Evolutionary conservation across 2,888 invertebrate genomes (phyloP).

Genomic region (Pseudoips prasinana): DNA sequence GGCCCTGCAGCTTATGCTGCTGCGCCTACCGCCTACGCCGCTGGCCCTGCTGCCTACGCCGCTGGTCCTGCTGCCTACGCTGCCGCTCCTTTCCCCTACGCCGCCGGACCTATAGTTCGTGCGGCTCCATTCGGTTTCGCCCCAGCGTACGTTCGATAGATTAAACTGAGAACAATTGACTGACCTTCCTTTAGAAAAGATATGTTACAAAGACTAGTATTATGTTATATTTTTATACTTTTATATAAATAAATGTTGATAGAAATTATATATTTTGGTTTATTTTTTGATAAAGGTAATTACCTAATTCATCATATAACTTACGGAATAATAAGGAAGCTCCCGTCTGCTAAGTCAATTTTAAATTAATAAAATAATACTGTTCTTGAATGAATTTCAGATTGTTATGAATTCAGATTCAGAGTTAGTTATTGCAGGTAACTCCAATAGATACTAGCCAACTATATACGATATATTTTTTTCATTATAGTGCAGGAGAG

Average conservation of each 20-base stretch:
- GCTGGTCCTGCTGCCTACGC: constrained; percentile 6
- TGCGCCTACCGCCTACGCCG: constrained; percentile 30
- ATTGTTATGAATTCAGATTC: too few relatives aligned
- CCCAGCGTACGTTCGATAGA: constrained; percentile 75
- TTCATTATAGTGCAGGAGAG: too few relatives aligned
- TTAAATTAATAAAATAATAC: too few relatives aligned
- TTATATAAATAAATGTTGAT: constrained; percentile 28
- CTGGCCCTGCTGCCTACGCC: constrained; percentile 35
- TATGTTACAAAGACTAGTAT: constrained; percentile 38
- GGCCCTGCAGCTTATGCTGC: constrained; percentile 36
- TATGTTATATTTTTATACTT: constrained; percentile 30
- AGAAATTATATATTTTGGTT: constrained; percentile 10
- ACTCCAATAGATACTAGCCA: too few relatives aligned
- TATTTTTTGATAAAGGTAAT: too few relatives aligned
- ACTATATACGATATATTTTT: too few relatives aligned
- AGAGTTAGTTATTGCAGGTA: too few relatives aligned
- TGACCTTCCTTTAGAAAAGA: constrained; percentile 64
- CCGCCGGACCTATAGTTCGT: constrained; percentile 25
- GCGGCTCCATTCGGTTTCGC: constrained; percentile 21
- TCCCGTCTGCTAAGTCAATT: too few relatives aligned
- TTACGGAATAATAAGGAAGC: too few relatives aligned
- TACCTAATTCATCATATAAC: too few relatives aligned
- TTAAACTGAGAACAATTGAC: constrained; percentile 55
- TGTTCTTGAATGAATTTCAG: too few relatives aligned
- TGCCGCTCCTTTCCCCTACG: constrained; percentile 32